Evolutionary conservation across 2,888 invertebrate species (phyloP).

Genomic region (Arge pagana): DNA sequence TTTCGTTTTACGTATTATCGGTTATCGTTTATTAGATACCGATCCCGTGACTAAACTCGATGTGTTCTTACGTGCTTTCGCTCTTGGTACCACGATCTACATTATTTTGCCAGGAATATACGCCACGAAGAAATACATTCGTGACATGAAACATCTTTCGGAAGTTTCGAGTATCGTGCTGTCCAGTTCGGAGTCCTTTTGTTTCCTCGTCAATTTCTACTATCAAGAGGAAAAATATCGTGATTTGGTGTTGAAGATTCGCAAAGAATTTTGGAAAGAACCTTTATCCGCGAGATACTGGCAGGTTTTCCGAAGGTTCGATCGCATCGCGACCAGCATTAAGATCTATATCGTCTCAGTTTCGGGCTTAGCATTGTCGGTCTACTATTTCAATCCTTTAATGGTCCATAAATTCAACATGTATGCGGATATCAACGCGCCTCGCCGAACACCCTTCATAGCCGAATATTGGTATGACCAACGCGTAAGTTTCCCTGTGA

Average conservation of each 20-base stretch:
- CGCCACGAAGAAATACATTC: no score
- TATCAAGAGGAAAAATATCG: neutral
- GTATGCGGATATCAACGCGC: neutral
- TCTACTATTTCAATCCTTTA: neutral
- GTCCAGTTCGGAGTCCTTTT: no score
- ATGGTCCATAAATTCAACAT: neutral
- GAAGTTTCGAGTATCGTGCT: no score
- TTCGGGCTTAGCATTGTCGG: neutral
- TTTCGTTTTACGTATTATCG: no score
- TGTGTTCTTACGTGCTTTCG: no score
- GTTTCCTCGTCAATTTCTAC: neutral
- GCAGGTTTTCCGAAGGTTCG: neutral
- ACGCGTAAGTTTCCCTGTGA: conserved; percentile 5
- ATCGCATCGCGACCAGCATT: neutral
- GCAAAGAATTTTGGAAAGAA: neutral
- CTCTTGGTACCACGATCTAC: no score
- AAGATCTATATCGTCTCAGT: neutral
- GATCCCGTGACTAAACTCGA: no score
- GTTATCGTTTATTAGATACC: no score
- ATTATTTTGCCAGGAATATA: no score
- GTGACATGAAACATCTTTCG: no score
- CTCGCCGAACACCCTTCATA: neutral
- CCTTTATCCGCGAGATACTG: neutral
- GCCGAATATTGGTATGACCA: neutral
- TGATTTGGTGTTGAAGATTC: neutral